phyloP scores from a whole-genome alignment of 2,888 invertebrate species.

The Acanthopleura granulata region DNA sequence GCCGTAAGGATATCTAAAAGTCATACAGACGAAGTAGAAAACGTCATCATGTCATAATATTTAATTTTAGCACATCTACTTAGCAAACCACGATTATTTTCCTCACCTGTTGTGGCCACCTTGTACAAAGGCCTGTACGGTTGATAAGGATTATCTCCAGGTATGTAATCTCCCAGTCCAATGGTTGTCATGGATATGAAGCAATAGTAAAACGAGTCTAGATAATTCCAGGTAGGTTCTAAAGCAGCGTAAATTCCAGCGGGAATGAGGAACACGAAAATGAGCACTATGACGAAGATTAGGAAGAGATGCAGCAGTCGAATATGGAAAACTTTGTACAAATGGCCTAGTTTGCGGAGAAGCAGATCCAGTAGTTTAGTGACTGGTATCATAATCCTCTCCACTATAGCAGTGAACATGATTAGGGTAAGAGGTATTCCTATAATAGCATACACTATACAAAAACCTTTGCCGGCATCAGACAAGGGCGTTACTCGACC shows the following conservation, averaged over 20 bases:
- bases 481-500: conserved; percentile 90
- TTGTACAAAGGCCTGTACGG: conserved; percentile 86
- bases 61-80: no score
- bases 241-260: conserved; percentile 81
- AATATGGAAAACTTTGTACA: conserved; percentile 72
- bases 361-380: conserved; percentile 77
- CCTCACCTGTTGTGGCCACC: conserved; percentile 80
- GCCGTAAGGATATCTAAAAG: no score
- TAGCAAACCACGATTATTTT: no score
- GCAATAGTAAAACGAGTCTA: conserved; percentile 92
- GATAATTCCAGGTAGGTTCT: conserved; percentile 86
- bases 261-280: conserved; percentile 82
- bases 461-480: conserved; percentile 88
- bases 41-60: no score
- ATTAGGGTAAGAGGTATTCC: conserved; percentile 89
- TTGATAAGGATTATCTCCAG: conserved; percentile 83
- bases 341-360: conserved; percentile 57
- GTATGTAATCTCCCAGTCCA: conserved; percentile 89
- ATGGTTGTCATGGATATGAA: conserved; percentile 92
- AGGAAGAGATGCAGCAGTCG: conserved; percentile 81
- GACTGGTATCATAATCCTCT: conserved; percentile 82
- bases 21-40: no score
- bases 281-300: conserved; percentile 72
- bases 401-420: conserved; percentile 85
- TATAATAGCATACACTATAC: conserved; percentile 86